A percentile compares a stretch with the other conserved stretches of the same genome.
phyloP scores from a whole-genome alignment of 1,140 invertebrate genomes.

The Parapsyche elsis region DNA sequence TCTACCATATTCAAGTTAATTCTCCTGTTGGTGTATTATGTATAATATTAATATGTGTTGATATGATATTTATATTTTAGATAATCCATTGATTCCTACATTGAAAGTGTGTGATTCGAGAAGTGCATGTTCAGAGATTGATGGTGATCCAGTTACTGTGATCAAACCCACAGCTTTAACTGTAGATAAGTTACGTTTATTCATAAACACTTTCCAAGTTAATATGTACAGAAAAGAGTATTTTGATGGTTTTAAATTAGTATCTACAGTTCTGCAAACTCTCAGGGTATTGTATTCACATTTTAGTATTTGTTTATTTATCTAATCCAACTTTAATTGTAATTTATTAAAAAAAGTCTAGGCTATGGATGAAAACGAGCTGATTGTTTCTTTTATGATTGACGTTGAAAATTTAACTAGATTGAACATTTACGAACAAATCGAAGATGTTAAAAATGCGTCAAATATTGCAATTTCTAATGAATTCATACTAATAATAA shows the following conservation, averaged over 20 bases:
- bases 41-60: neutral
- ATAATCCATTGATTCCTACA: slow-evolving; percentile 40
- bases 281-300: slow-evolving; percentile 29
- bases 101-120: slow-evolving; percentile 50
- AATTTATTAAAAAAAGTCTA: slow-evolving; percentile 5
- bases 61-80: slow-evolving; percentile 37
- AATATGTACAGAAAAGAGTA: slow-evolving; percentile 49
- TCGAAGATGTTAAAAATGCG: slow-evolving; percentile 30
- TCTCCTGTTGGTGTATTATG: neutral
- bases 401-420: slow-evolving; percentile 34
- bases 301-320: neutral
- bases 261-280: slow-evolving; percentile 37
- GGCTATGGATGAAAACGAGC: slow-evolving; percentile 31
- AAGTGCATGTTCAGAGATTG: slow-evolving; percentile 37
- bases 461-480: slow-evolving; percentile 34
- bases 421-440: slow-evolving; percentile 48
- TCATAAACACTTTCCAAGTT: slow-evolving; percentile 38
- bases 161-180: slow-evolving; percentile 21
- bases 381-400: neutral
- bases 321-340: neutral
- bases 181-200: slow-evolving; percentile 17
- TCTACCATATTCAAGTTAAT: slow-evolving; percentile 52
- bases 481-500: slow-evolving; percentile 45
- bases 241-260: slow-evolving; percentile 41
- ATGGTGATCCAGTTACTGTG: slow-evolving; percentile 35